phyloP scores from a whole-genome alignment of 2,797 vertebrate genomes.

The Myotis planiceps region DNA sequence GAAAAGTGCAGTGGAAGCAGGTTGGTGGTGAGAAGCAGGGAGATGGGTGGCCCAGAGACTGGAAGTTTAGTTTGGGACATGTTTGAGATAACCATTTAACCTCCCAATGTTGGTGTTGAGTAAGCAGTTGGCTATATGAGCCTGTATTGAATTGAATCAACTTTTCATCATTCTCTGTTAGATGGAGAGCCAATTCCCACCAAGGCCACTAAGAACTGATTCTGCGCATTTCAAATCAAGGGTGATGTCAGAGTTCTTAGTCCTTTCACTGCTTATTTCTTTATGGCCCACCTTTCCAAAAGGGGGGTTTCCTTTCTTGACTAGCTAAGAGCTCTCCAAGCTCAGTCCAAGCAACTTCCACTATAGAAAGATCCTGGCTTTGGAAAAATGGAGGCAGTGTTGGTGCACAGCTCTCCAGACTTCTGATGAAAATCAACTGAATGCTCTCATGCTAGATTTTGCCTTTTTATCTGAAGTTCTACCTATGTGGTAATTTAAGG shows the following conservation, averaged over 20 bases:
- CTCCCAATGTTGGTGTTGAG: not conserved
- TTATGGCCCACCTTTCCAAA: not conserved
- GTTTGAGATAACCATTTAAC: not conserved
- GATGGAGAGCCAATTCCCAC: not conserved
- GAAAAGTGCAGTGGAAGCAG: not conserved
- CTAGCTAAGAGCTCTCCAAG: not conserved
- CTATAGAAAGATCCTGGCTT: not conserved
- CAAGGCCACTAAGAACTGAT: not conserved
- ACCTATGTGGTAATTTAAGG: constrained; percentile 45
- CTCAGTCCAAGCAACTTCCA: not conserved
- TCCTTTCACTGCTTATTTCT: not conserved
- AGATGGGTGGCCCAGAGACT: not conserved
- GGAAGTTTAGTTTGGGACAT: not conserved
- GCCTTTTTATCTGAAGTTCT: constrained; percentile 15
- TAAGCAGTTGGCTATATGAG: not conserved
- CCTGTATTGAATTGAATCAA: not conserved
- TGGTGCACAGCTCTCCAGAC: not conserved
- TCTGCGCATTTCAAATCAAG: not conserved
- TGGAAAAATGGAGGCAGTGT: not conserved
- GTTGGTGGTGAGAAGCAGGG: not conserved
- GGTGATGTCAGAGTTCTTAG: not conserved
- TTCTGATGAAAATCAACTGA: not conserved
- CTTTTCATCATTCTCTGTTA: not conserved
- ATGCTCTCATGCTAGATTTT: not conserved
- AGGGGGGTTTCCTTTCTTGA: not conserved